Conservation (phyloP, 1,140 invertebrate genomes). For the Drosophila kohkoa region DNA sequence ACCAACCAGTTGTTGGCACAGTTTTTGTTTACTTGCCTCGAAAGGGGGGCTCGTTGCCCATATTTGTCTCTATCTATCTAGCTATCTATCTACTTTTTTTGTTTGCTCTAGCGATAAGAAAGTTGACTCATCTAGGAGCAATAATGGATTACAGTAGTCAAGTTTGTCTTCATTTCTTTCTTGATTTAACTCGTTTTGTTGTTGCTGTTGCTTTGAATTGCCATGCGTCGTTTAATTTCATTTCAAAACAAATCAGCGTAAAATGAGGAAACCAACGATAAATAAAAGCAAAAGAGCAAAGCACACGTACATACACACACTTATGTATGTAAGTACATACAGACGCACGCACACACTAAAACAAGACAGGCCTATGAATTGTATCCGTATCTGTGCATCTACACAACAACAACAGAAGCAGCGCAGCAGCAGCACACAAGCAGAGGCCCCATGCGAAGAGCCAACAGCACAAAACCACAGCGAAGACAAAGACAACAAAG, state of each 20-base stretch:
- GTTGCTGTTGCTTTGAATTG: slow-evolving; percentile 46
- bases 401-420: slow-evolving; percentile 29
- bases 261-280: slow-evolving; percentile 75
- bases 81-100: not conserved
- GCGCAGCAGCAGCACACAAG: slow-evolving; percentile 30
- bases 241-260: slow-evolving; percentile 80
- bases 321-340: too few species aligned
- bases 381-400: slow-evolving; percentile 43
- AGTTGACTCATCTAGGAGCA: slow-evolving; percentile 20
- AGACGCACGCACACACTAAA: not conserved
- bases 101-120: not conserved
- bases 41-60: slow-evolving; percentile 42
- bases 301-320: slow-evolving; percentile 16
- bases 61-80: not conserved
- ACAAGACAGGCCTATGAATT: slow-evolving; percentile 52
- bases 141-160: not conserved
- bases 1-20: slow-evolving; percentile 27
- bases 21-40: slow-evolving; percentile 15
- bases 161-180: slow-evolving; percentile 15
- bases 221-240: slow-evolving; percentile 76
- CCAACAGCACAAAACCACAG: slow-evolving; percentile 18
- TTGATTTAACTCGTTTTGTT: slow-evolving; percentile 24
- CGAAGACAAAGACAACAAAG: slow-evolving; percentile 55
- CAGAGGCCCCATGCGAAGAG: slow-evolving; percentile 50
- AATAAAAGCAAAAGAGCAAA: slow-evolving; percentile 68